phyloP scores from a whole-genome alignment of 2,888 invertebrate genomes.

The Pomacea canaliculata region DNA sequence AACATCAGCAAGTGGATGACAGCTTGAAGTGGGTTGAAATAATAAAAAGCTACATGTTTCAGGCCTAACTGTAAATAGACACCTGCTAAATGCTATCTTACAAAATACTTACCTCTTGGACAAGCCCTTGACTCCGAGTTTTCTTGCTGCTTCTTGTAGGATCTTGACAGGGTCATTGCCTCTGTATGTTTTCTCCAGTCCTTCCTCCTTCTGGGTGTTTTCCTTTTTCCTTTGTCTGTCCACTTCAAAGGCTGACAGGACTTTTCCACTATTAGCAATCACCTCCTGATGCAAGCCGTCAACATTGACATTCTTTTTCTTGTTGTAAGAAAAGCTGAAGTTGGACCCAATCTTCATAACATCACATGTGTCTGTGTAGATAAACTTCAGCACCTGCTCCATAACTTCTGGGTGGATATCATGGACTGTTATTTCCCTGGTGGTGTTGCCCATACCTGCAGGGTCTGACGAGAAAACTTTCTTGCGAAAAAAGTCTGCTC shows the following conservation, averaged over 20 bases:
- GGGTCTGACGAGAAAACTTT: constrained; percentile 31
- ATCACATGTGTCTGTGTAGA: constrained; percentile 80
- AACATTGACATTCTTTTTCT: not conserved
- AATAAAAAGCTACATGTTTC: too few relatives aligned
- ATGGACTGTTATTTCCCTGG: constrained; percentile 70
- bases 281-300: not conserved
- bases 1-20: too few relatives aligned
- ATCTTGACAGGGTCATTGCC: constrained; percentile 54
- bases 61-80: too few relatives aligned
- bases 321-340: constrained; percentile 20
- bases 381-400: constrained; percentile 76
- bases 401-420: constrained; percentile 78
- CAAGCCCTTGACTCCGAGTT: constrained; percentile 63
- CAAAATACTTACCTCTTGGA: constrained; percentile 69
- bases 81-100: too few relatives aligned
- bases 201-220: constrained; percentile 23
- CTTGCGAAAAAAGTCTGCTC: constrained; percentile 75
- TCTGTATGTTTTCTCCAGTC: constrained; percentile 8
- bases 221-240: constrained; percentile 16
- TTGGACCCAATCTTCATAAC: constrained; percentile 72
- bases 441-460: constrained; percentile 14
- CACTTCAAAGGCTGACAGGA: constrained; percentile 21
- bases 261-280: constrained; percentile 3
- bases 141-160: constrained; percentile 60
- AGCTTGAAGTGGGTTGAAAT: too few relatives aligned